phyloP scores from a whole-genome alignment of 2,113 vertebrate genomes.

The Etheostoma spectabile region DNA sequence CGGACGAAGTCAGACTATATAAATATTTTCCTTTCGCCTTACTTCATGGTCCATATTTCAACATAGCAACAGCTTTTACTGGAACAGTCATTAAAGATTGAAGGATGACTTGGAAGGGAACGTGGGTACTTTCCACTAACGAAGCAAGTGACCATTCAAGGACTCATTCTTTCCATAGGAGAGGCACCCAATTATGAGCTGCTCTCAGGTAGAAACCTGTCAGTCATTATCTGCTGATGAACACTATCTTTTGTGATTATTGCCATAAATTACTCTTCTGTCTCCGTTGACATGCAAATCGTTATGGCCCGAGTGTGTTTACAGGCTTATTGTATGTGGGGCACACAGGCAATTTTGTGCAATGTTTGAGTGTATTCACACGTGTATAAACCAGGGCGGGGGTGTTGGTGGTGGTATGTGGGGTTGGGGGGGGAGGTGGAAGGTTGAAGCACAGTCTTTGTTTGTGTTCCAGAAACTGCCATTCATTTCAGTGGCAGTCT shows the following conservation, averaged over 20 bases:
- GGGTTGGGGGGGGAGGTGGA: neutral
- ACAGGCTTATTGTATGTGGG: neutral
- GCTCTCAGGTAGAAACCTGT: slow-evolving; percentile 57
- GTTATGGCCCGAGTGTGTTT: slow-evolving; percentile 7
- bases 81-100: slow-evolving; percentile 71
- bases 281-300: slow-evolving; percentile 31
- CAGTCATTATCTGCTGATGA: slow-evolving; percentile 37
- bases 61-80: slow-evolving; percentile 67
- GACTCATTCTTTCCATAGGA: slow-evolving; percentile 64
- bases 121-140: slow-evolving; percentile 67
- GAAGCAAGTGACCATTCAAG: slow-evolving; percentile 63
- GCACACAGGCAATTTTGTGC: neutral
- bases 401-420: neutral
- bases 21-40: slow-evolving; percentile 66
- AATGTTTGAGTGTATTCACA: neutral
- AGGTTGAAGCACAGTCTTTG: slow-evolving; percentile 36
- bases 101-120: slow-evolving; percentile 67
- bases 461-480: slow-evolving; percentile 42
- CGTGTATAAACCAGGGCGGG: slow-evolving; percentile 19
- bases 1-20: slow-evolving; percentile 55
- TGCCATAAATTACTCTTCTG: neutral
- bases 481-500: slow-evolving; percentile 49
- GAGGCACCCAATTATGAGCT: slow-evolving; percentile 46
- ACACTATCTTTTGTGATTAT: slow-evolving; percentile 7
- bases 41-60: slow-evolving; percentile 64